Evolutionary conservation across 2,113 vertebrate species (phyloP).

Genomic region (Platanista minor): DNA sequence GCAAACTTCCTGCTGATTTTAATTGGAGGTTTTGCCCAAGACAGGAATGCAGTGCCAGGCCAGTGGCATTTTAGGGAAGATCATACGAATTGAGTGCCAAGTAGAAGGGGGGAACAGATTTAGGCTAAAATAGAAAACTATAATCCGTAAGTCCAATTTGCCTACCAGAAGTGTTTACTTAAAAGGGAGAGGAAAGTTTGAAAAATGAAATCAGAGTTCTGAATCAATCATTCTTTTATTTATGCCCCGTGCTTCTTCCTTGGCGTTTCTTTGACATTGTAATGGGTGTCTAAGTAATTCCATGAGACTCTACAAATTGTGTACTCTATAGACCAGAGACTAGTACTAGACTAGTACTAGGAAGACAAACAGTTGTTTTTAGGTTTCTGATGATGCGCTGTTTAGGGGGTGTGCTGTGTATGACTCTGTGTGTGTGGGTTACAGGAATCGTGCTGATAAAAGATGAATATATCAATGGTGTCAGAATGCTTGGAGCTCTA

Average conservation of each 20-base stretch:
- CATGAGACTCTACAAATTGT: not conserved
- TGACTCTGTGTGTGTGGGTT: not conserved
- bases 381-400: not conserved
- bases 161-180: conserved; percentile 38
- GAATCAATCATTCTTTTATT: conserved; percentile 35
- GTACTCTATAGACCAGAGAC: not conserved
- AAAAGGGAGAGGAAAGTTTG: not conserved
- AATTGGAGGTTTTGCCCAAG: conserved; percentile 74
- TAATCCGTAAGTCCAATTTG: conserved; percentile 23
- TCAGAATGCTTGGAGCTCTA: not conserved
- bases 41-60: conserved; percentile 31
- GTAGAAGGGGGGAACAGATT: not conserved
- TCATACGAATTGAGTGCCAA: conserved; percentile 53
- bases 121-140: conserved; percentile 50
- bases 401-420: not conserved
- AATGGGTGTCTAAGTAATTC: conserved; percentile 11
- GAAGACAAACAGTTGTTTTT: not conserved
- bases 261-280: conserved; percentile 24
- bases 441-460: not conserved
- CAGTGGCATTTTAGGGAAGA: conserved; percentile 65
- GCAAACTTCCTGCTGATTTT: conserved; percentile 75
- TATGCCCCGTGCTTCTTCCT: not conserved
- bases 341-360: not conserved
- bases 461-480: not conserved
- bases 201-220: not conserved